phyloP scores from a whole-genome alignment of 2,797 vertebrate species.

The Lepidocolaptes lacrymiger region DNA sequence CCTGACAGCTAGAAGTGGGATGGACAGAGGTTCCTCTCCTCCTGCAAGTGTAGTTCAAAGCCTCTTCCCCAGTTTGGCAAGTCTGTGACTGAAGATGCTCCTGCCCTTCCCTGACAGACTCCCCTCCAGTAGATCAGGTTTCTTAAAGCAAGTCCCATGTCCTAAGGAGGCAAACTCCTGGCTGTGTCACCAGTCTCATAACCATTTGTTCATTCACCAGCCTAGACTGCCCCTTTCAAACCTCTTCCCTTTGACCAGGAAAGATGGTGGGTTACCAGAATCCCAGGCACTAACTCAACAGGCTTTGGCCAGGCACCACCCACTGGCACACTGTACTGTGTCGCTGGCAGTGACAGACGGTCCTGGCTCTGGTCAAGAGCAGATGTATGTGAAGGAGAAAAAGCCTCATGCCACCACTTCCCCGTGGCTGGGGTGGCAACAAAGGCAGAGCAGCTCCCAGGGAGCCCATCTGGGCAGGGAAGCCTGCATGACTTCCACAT shows the following conservation, averaged over 20 bases:
- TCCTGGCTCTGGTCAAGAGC: neutral
- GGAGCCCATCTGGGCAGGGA: neutral
- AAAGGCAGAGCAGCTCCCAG: rapidly evolving
- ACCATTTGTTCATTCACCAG: neutral
- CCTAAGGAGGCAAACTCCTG: too few species aligned
- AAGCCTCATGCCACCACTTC: neutral
- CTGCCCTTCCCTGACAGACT: too few species aligned
- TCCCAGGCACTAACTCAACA: neutral
- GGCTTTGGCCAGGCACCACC: neutral
- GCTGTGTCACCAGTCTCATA: neutral
- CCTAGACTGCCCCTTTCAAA: neutral
- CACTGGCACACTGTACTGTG: neutral
- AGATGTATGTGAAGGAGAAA: neutral
- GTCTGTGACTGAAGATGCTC: neutral
- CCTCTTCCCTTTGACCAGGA: neutral
- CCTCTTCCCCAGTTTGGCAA: neutral
- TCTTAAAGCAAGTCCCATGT: neutral
- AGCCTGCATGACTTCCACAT: rapidly evolving
- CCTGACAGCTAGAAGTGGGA: neutral
- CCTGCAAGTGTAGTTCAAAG: neutral
- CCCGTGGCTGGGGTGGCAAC: rapidly evolving
- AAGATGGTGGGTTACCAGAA: neutral
- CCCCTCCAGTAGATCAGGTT: neutral
- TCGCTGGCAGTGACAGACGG: neutral
- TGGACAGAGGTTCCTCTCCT: neutral